Percentiles rank a stretch among this genome's conserved stretches.
Conservation (phyloP, 2,888 invertebrate species). For the Helobdella robusta region DNA sequence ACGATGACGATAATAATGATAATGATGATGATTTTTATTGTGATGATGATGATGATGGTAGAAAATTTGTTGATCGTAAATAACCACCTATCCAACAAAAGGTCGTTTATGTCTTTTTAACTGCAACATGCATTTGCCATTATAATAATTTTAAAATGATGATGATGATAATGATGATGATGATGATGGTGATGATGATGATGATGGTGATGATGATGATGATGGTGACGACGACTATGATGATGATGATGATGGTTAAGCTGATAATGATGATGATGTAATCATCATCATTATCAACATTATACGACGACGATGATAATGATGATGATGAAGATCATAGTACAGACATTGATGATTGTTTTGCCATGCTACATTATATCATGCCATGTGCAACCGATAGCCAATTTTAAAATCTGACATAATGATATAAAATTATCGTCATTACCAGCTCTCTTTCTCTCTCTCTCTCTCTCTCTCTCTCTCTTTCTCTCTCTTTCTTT, state of each 20-base stretch:
- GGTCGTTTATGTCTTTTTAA: too few relatives aligned
- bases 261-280: neutral
- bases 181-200: conserved; percentile 11
- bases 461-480: conserved; percentile 1
- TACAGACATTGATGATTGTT: neutral
- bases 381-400: neutral
- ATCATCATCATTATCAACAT: too few relatives aligned
- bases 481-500: neutral
- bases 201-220: conserved; percentile 20
- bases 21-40: too few relatives aligned
- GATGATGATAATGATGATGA: neutral
- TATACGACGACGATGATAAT: neutral
- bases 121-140: too few relatives aligned
- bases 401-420: neutral
- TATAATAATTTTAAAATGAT: too few relatives aligned
- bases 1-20: conserved; percentile 5
- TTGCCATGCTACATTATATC: neutral
- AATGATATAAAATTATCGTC: neutral
- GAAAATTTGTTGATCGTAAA: too few relatives aligned
- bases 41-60: too few relatives aligned
- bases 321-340: neutral
- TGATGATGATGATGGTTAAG: conserved; percentile 10
- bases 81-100: too few relatives aligned
- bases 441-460: neutral
- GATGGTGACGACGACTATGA: neutral